Conservation (phyloP, 2,113 vertebrate species). For the Ceyx margarethae region DNA sequence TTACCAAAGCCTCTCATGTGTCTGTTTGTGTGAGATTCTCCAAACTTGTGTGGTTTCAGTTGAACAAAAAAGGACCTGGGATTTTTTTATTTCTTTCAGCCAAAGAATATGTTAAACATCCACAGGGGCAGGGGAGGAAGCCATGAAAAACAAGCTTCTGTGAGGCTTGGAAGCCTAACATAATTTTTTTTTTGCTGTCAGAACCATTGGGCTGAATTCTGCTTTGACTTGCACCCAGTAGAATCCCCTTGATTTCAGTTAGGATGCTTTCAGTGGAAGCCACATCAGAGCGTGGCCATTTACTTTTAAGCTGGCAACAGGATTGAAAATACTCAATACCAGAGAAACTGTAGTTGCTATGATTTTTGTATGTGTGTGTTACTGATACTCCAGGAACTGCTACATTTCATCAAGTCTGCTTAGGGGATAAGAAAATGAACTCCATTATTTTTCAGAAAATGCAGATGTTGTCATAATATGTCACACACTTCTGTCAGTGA, state of each 20-base stretch:
- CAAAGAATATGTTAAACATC: conserved; percentile 30
- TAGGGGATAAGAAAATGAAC: conserved; percentile 13
- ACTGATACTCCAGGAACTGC: conserved; percentile 28
- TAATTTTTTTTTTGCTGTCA: conserved; percentile 28
- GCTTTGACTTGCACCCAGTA: neutral
- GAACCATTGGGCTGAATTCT: conserved; percentile 3
- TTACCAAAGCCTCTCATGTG: conserved; percentile 35
- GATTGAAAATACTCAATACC: neutral
- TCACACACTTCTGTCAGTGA: neutral
- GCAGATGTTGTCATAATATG: conserved; percentile 27
- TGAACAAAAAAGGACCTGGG: neutral
- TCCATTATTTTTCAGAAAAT: conserved; percentile 17
- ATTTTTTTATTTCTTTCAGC: conserved; percentile 34
- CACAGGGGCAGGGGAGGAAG: conserved; percentile 32
- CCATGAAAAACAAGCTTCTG: conserved; percentile 67
- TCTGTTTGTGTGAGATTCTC: conserved; percentile 57
- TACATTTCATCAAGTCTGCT: conserved; percentile 26
- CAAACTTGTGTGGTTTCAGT: conserved; percentile 59
- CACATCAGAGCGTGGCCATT: neutral
- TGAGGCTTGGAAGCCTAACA: conserved; percentile 35
- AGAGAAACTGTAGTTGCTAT: neutral
- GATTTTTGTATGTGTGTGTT: neutral
- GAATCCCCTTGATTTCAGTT: neutral
- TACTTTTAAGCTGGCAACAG: neutral
- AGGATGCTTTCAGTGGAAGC: neutral